Conservation (phyloP, 2,888 invertebrate genomes). For the Pristionchus fissidentatus region DNA sequence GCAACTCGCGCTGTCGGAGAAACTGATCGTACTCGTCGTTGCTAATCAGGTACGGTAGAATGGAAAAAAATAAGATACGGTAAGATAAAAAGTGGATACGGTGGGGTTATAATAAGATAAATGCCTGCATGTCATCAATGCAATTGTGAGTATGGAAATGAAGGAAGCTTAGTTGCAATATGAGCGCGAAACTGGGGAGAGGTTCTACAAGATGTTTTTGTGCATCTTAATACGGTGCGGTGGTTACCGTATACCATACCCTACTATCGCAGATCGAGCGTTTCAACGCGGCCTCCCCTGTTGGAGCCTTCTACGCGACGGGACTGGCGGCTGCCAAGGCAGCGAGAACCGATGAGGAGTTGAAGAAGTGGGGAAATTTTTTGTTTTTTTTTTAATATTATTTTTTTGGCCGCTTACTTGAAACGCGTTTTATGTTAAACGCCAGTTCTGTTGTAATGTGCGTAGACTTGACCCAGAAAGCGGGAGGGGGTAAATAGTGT, state of each 20-base stretch:
- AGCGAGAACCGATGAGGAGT: slow-evolving; percentile 53
- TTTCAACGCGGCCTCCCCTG: slow-evolving; percentile 52
- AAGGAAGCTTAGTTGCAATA: too few species aligned
- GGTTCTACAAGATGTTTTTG: too few species aligned
- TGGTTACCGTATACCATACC: too few species aligned
- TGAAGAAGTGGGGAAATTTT: slow-evolving; percentile 44
- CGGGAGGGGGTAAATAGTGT: neutral
- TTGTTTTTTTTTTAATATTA: too few species aligned
- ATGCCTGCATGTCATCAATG: neutral
- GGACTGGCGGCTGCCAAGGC: slow-evolving; percentile 59
- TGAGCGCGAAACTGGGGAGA: too few species aligned
- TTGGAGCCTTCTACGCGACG: slow-evolving; percentile 58
- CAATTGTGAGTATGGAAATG: too few species aligned
- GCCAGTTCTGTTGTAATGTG: too few species aligned
- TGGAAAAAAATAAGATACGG: neutral
- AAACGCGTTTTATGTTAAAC: too few species aligned
- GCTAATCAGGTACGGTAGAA: slow-evolving; percentile 55
- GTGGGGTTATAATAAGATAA: neutral
- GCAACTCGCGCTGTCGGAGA: slow-evolving; percentile 67
- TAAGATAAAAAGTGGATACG: neutral
- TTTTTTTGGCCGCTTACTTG: neutral
- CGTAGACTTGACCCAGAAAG: too few species aligned
- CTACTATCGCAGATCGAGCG: slow-evolving; percentile 56
- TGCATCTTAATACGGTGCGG: too few species aligned
- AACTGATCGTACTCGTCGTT: slow-evolving; percentile 69